Percentiles rank a stretch among this genome's conserved stretches.
Evolutionary conservation across 2,113 vertebrate genomes (phyloP).

Genomic region (Anoura caudifer): DNA sequence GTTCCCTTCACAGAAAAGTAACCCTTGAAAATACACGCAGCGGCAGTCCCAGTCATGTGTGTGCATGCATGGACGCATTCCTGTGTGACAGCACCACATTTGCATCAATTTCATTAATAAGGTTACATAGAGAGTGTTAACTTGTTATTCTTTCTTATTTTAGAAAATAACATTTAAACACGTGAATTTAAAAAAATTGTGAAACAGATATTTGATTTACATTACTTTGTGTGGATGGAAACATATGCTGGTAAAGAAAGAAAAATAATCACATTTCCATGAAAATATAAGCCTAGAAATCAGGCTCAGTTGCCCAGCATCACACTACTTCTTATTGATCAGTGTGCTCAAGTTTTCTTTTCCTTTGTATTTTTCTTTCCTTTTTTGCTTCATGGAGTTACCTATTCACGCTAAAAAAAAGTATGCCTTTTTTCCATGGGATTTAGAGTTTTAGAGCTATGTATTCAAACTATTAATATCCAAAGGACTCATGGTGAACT

Average conservation of each 20-base stretch:
- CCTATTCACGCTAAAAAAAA: not conserved
- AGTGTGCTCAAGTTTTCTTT: not conserved
- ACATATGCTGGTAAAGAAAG: not conserved
- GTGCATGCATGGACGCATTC: not conserved
- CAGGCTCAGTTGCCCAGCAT: not conserved
- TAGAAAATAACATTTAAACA: not conserved
- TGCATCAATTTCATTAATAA: not conserved
- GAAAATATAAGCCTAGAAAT: not conserved
- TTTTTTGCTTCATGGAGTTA: not conserved
- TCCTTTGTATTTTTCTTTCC: not conserved
- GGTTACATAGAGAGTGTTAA: not conserved
- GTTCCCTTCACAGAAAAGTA: constrained; percentile 57
- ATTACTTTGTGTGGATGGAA: not conserved
- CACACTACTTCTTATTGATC: not conserved
- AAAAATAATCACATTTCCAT: not conserved
- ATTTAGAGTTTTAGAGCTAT: constrained; percentile 24
- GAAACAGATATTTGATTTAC: not conserved
- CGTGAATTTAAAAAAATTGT: not conserved
- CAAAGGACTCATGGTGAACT: not conserved
- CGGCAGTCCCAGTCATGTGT: not conserved
- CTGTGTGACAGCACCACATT: not conserved
- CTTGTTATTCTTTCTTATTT: not conserved
- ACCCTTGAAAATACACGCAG: constrained; percentile 50
- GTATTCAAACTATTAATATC: not conserved
- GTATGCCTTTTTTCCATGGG: not conserved